phyloP scores from a whole-genome alignment of 2,888 invertebrate species.

The Pandemis cinnamomeana region DNA sequence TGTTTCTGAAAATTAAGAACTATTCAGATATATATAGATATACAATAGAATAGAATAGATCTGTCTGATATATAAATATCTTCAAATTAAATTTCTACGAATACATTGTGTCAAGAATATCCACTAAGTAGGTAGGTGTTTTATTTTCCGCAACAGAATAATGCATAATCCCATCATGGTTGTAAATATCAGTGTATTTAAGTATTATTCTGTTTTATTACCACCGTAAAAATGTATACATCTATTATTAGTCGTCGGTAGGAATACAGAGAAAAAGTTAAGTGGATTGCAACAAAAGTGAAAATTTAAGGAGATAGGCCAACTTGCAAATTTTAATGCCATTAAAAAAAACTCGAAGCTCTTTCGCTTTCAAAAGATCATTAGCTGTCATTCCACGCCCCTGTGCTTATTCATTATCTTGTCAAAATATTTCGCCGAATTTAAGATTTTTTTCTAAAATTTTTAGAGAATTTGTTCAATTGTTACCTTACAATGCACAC shows the following conservation, averaged over 20 bases:
- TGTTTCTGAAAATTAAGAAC: no score
- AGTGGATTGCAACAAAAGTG: conserved; percentile 37
- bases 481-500: conserved; percentile 65
- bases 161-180: no score
- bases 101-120: no score
- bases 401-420: conserved; percentile 80
- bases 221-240: neutral
- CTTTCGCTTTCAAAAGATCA: conserved; percentile 68
- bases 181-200: no score
- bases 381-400: conserved; percentile 67
- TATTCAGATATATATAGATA: no score
- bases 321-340: conserved; percentile 23
- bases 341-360: conserved; percentile 26
- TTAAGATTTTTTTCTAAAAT: conserved; percentile 59
- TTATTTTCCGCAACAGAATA: no score
- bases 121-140: no score
- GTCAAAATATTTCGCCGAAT: conserved; percentile 82
- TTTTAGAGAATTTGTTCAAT: conserved; percentile 78
- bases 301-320: conserved; percentile 22
- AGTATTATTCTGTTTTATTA: neutral
- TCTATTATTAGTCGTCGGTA: neutral
- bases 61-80: no score
- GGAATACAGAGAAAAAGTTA: conserved; percentile 13
- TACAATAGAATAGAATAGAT: no score
- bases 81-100: no score